Conservation (phyloP, 2,113 vertebrate genomes). For the Oreocharis arfaki region DNA sequence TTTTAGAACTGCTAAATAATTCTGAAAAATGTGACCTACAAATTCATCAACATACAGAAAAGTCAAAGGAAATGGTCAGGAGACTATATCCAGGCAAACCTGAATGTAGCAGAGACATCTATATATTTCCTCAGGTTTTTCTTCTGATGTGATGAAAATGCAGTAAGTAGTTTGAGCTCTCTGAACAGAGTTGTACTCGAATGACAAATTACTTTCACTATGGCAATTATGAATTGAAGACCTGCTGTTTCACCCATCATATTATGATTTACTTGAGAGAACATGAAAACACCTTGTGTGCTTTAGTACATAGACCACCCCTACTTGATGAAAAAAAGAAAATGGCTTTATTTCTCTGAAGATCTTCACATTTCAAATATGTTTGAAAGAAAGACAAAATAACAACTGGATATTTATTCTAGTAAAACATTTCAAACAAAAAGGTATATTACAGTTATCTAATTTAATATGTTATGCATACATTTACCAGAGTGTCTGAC, state of each 20-base stretch:
- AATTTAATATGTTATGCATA: not conserved
- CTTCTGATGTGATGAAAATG: accelerated
- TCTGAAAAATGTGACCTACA: not conserved
- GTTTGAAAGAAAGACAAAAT: not conserved
- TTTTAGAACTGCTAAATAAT: not conserved
- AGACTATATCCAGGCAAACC: not conserved
- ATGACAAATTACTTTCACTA: slow-evolving; percentile 17
- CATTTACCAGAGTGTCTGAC: accelerated
- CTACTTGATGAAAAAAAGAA: not conserved
- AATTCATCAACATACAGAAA: not conserved
- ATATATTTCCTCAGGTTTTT: not conserved
- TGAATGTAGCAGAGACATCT: not conserved
- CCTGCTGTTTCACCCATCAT: slow-evolving; percentile 11
- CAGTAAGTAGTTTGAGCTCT: not conserved
- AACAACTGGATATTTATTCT: not conserved
- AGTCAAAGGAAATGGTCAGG: not conserved
- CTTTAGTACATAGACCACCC: not conserved
- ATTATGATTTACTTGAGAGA: slow-evolving; percentile 21
- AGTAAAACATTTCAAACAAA: not conserved
- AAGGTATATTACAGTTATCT: not conserved
- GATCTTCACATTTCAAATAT: not conserved
- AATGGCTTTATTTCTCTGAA: not conserved
- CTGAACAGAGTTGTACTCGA: not conserved
- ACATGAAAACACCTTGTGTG: slow-evolving; percentile 11
- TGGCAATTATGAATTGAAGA: slow-evolving; percentile 12